phyloP scores from a whole-genome alignment of 2,797 vertebrate species.

The Arrhamphus sclerolepis region DNA sequence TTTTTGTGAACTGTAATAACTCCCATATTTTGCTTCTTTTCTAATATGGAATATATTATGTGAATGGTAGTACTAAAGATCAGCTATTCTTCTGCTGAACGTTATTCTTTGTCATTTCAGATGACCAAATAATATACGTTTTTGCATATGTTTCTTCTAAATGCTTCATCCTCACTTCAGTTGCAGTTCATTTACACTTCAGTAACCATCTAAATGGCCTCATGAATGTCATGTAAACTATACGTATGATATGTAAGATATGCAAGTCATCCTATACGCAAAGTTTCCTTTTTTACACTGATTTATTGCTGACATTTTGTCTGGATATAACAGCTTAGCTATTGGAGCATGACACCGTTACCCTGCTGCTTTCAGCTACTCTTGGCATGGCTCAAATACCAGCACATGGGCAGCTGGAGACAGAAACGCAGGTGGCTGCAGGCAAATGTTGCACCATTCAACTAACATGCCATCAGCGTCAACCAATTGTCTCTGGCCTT shows the following conservation, averaged over 20 bases:
- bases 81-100: not conserved
- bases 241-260: too few relatives aligned
- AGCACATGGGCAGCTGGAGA: conserved; percentile 42
- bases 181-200: too few relatives aligned
- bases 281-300: not conserved
- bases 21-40: conserved; percentile 2
- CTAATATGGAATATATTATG: conserved; percentile 13
- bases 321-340: conserved; percentile 41
- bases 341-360: conserved; percentile 36
- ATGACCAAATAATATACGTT: too few relatives aligned
- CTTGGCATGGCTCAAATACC: conserved; percentile 48
- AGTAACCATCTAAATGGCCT: too few relatives aligned
- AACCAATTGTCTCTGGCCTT: conserved; percentile 28
- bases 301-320: conserved; percentile 40
- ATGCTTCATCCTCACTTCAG: too few relatives aligned
- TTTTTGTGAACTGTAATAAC: too few relatives aligned
- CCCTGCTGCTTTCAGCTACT: conserved; percentile 46
- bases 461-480: conserved; percentile 30
- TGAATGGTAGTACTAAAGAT: not conserved
- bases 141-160: too few relatives aligned
- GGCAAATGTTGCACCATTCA: conserved; percentile 40
- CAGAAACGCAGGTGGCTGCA: conserved; percentile 48
- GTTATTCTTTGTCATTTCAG: not conserved
- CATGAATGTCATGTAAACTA: too few relatives aligned
- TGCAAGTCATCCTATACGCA: not conserved